These are phyloP conservation scores for Dendropsophus ebraccatus DNA, from an alignment of 2,113 vertebrate species.

Conservation along the genomic window DNA sequence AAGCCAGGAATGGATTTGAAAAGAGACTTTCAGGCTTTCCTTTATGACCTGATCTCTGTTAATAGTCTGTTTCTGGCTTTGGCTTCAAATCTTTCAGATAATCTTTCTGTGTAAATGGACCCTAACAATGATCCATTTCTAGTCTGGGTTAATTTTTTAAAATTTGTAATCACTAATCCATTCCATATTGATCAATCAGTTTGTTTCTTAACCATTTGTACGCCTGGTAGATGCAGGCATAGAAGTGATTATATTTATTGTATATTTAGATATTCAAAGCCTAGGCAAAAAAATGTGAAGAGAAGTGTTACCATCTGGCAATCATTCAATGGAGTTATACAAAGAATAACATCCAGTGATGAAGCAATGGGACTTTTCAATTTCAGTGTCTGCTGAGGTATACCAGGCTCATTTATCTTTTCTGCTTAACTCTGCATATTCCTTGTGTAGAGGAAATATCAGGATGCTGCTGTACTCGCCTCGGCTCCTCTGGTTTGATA, in stretches of 20 bases:
- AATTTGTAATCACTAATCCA: too few relatives aligned
- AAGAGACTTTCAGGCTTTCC: too few relatives aligned
- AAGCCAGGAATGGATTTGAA: too few relatives aligned
- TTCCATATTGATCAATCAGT: background rate
- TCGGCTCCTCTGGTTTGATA: conserved; percentile 39
- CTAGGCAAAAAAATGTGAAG: background rate
- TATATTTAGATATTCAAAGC: conserved; percentile 30
- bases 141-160: too few relatives aligned
- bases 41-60: too few relatives aligned
- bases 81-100: too few relatives aligned
- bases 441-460: conserved; percentile 32
- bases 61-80: too few relatives aligned
- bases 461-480: conserved; percentile 6
- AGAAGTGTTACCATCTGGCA: conserved; percentile 19
- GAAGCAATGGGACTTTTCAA: conserved; percentile 42
- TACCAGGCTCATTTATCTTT: conserved; percentile 54
- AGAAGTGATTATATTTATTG: background rate
- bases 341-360: conserved; percentile 36
- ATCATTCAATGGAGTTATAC: conserved; percentile 40
- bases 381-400: conserved; percentile 48
- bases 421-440: conserved; percentile 53
- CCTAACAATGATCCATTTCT: too few relatives aligned
- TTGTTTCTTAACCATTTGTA: background rate
- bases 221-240: background rate
- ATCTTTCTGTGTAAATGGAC: too few relatives aligned